Evolutionary conservation across 2,113 vertebrate genomes (phyloP).

Genomic region (Alces alces): DNA sequence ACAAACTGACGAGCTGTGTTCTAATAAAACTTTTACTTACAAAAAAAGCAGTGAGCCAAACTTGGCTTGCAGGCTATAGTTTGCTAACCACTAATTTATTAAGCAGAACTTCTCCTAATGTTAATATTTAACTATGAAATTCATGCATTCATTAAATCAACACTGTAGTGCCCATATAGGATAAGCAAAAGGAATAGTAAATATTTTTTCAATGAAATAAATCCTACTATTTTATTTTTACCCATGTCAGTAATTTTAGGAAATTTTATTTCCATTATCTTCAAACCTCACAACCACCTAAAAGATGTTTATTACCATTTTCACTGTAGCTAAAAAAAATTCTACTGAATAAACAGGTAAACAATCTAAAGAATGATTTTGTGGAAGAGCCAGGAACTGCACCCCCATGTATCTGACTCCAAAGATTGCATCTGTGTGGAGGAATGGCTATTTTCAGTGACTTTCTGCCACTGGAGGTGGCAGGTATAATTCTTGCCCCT

Average conservation of each 20-base stretch:
- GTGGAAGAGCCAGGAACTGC: neutral
- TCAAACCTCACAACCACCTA: neutral
- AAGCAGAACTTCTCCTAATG: slow-evolving; percentile 7
- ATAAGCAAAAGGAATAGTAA: neutral
- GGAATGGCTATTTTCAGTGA: neutral
- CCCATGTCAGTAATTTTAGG: neutral
- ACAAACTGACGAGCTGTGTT: neutral
- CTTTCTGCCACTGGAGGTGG: neutral
- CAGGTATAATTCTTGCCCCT: neutral
- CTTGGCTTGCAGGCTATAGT: neutral
- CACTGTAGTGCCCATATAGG: neutral
- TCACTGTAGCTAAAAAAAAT: neutral
- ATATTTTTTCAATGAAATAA: slow-evolving; percentile 31
- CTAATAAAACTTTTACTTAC: neutral
- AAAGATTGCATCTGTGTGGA: neutral
- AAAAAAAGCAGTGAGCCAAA: neutral
- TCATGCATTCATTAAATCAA: neutral
- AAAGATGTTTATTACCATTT: neutral
- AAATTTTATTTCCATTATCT: neutral
- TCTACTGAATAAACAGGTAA: neutral
- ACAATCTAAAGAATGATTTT: neutral
- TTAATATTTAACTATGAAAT: slow-evolving; percentile 6
- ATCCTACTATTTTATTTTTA: neutral
- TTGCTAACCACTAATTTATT: neutral
- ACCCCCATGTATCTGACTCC: neutral